Conservation (phyloP, 2,797 vertebrate species). For the Smutsia gigantea region DNA sequence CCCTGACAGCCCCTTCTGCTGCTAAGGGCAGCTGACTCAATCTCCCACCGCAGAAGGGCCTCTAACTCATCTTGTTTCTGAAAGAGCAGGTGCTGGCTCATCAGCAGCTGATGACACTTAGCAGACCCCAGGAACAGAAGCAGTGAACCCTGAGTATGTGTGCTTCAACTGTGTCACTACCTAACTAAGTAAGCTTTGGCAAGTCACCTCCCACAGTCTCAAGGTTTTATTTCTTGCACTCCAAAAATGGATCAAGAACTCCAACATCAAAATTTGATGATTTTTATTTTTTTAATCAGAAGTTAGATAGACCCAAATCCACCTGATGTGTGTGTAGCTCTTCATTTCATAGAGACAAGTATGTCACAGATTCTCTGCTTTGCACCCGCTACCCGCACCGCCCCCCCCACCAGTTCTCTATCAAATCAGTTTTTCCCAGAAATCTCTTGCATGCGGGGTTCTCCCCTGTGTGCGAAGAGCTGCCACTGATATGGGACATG, state of each 20-base stretch:
- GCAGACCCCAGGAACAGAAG: neutral
- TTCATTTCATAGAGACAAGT: conserved; percentile 13
- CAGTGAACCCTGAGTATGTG: neutral
- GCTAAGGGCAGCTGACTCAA: neutral
- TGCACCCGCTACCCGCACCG: too few relatives aligned
- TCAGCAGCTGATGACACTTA: neutral
- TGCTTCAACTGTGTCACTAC: neutral
- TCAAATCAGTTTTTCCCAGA: neutral
- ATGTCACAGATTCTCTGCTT: neutral
- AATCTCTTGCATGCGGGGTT: neutral
- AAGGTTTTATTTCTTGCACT: neutral
- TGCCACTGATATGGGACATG: neutral
- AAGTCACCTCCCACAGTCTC: neutral
- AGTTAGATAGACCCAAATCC: neutral
- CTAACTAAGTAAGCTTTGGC: neutral
- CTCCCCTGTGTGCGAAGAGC: neutral
- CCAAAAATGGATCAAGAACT: neutral
- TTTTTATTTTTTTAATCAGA: neutral
- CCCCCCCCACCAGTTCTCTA: neutral
- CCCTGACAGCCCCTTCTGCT: neutral
- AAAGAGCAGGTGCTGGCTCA: neutral
- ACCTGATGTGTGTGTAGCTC: neutral
- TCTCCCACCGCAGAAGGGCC: neutral
- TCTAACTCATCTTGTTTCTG: neutral
- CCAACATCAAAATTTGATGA: neutral